A percentile compares a stretch with the other conserved stretches of the same genome.
Evolutionary conservation across 2,888 invertebrate species (phyloP).

Genomic region (Morpho helenor): DNA sequence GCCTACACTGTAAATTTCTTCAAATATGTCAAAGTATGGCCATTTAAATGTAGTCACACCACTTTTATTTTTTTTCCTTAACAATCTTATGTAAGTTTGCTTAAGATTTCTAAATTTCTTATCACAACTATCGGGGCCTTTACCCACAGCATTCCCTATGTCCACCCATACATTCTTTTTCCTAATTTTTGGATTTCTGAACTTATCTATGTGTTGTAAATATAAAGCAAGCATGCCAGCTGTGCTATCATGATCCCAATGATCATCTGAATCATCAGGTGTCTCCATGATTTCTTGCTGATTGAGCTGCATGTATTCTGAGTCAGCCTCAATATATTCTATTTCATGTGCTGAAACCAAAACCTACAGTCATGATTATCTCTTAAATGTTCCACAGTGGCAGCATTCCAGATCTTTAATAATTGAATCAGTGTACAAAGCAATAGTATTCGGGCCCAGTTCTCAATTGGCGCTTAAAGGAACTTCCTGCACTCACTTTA

Average conservation of each 20-base stretch:
- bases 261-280: slow-evolving; percentile 58
- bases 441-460: slow-evolving; percentile 10
- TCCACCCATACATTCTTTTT: slow-evolving; percentile 70
- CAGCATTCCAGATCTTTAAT: slow-evolving; percentile 8
- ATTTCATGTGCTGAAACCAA: slow-evolving; percentile 49
- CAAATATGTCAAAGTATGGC: slow-evolving; percentile 68
- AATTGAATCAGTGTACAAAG: slow-evolving; percentile 2
- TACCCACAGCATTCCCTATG: slow-evolving; percentile 54
- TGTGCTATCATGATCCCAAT: slow-evolving; percentile 60
- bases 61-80: slow-evolving; percentile 57
- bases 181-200: slow-evolving; percentile 65
- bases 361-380: slow-evolving; percentile 32
- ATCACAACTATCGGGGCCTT: slow-evolving; percentile 63
- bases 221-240: slow-evolving; percentile 54
- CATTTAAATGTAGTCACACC: slow-evolving; percentile 56
- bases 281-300: slow-evolving; percentile 49
- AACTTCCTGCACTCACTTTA: slow-evolving; percentile 21
- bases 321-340: slow-evolving; percentile 52
- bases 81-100: slow-evolving; percentile 61
- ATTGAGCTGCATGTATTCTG: slow-evolving; percentile 51
- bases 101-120: slow-evolving; percentile 71
- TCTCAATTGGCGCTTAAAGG: slow-evolving; percentile 21
- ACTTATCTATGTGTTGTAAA: slow-evolving; percentile 59
- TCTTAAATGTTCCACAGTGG: slow-evolving; percentile 16
- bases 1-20: slow-evolving; percentile 59